A percentile compares a stretch with the other conserved stretches of the same genome.
phyloP scores from a whole-genome alignment of 2,797 vertebrate species.

The Brachyrhaphis roseni region DNA sequence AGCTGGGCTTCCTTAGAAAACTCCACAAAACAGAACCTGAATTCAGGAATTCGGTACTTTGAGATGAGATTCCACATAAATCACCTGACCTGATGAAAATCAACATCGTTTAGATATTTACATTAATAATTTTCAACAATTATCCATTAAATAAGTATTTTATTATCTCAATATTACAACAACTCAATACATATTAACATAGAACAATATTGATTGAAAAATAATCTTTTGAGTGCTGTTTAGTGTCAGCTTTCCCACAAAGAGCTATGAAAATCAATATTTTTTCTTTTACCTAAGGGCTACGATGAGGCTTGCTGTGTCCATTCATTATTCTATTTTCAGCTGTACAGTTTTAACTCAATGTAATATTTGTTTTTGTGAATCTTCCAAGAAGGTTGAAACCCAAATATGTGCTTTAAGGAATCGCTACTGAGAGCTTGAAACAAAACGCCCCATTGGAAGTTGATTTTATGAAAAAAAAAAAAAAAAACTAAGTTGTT shows the following conservation, averaged over 20 bases:
- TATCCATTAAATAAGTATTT: not conserved
- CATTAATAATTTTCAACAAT: not conserved
- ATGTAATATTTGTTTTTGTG: not conserved
- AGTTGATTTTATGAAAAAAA: not conserved
- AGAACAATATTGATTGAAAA: conserved; percentile 1
- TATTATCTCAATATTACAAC: no score
- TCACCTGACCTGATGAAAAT: not conserved
- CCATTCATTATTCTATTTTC: not conserved
- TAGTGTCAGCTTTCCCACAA: not conserved
- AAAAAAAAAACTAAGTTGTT: not conserved
- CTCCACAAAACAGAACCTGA: not conserved
- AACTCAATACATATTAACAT: not conserved
- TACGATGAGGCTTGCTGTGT: not conserved
- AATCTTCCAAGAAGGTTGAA: not conserved
- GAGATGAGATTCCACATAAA: not conserved
- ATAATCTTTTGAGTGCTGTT: not conserved
- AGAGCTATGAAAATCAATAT: not conserved
- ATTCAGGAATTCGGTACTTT: not conserved
- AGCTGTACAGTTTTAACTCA: not conserved
- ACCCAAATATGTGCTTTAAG: not conserved
- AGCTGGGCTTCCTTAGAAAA: not conserved
- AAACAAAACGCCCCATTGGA: not conserved
- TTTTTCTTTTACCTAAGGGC: not conserved
- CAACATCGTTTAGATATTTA: not conserved
- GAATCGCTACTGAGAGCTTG: not conserved